A percentile compares a stretch with the other conserved stretches of the same genome.
Evolutionary conservation across 2,797 vertebrate genomes (phyloP).

Genomic region (Gymnoscopelus microlampas): DNA sequence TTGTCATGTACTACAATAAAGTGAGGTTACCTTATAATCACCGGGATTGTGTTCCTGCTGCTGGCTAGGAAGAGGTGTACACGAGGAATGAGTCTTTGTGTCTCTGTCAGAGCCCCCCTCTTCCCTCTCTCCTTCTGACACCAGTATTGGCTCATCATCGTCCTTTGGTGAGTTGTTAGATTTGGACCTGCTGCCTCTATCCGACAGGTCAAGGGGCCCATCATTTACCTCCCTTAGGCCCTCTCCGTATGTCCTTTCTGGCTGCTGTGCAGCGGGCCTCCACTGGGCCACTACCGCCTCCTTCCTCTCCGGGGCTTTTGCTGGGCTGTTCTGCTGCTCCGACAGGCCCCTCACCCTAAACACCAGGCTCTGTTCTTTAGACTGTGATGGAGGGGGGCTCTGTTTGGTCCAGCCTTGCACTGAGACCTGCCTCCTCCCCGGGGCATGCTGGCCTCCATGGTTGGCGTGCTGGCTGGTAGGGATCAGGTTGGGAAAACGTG

Average conservation of each 20-base stretch:
- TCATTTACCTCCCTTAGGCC: slow-evolving; percentile 56
- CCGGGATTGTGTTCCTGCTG: slow-evolving; percentile 43
- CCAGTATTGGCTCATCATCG: slow-evolving; percentile 3
- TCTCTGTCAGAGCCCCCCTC: slow-evolving; percentile 41
- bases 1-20: background rate
- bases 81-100: slow-evolving; percentile 20
- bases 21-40: slow-evolving; percentile 62
- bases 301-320: slow-evolving; percentile 48
- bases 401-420: slow-evolving; percentile 51
- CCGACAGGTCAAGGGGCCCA: slow-evolving; percentile 81
- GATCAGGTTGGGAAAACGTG: slow-evolving; percentile 58
- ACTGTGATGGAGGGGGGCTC: background rate
- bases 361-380: slow-evolving; percentile 60
- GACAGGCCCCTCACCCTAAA: slow-evolving; percentile 54
- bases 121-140: slow-evolving; percentile 12
- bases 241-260: slow-evolving; percentile 57
- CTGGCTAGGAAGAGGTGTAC: slow-evolving; percentile 26
- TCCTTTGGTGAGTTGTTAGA: slow-evolving; percentile 15
- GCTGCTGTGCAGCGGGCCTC: background rate
- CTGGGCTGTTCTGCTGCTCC: slow-evolving; percentile 42
- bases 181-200: slow-evolving; percentile 65
- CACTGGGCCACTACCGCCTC: slow-evolving; percentile 9
- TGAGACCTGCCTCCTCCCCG: slow-evolving; percentile 23
- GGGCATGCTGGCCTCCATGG: slow-evolving; percentile 2
- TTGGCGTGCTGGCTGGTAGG: slow-evolving; percentile 36